phyloP scores from a whole-genome alignment of 2,888 invertebrate species.

The Gibbula magus region DNA sequence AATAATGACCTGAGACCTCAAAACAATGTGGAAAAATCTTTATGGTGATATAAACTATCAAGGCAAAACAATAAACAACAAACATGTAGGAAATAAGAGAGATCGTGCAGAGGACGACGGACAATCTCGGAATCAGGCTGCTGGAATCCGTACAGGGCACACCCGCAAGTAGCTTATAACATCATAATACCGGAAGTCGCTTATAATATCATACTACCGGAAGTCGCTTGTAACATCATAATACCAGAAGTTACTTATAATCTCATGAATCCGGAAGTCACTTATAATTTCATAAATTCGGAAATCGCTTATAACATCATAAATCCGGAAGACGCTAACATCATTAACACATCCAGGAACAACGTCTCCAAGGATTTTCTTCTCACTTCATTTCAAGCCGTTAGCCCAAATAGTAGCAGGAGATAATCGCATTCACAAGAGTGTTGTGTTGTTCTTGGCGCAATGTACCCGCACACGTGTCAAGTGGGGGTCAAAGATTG shows the following conservation, averaged over 20 bases:
- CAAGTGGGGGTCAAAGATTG: too few species aligned
- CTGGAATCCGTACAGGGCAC: constrained; percentile 15
- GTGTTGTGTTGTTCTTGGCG: too few species aligned
- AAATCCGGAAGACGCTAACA: background rate
- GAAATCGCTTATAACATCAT: background rate
- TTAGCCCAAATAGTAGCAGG: too few species aligned
- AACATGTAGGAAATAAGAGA: constrained; percentile 22
- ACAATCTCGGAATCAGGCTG: constrained; percentile 22
- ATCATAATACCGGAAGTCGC: background rate
- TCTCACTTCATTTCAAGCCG: too few species aligned
- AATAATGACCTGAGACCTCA: background rate
- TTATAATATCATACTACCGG: background rate
- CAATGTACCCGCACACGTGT: too few species aligned
- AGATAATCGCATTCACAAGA: too few species aligned
- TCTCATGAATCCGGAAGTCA: background rate
- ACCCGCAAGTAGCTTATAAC: constrained; percentile 12
- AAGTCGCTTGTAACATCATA: background rate
- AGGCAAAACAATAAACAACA: constrained; percentile 21
- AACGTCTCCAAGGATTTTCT: too few species aligned
- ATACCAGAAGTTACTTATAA: background rate
- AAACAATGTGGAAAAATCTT: constrained; percentile 21
- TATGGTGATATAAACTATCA: constrained; percentile 25
- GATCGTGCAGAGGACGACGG: constrained; percentile 12
- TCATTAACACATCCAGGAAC: background rate
- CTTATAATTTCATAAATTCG: background rate